Conservation (phyloP, 2,888 invertebrate species). For the Lycaena phlaeas region DNA sequence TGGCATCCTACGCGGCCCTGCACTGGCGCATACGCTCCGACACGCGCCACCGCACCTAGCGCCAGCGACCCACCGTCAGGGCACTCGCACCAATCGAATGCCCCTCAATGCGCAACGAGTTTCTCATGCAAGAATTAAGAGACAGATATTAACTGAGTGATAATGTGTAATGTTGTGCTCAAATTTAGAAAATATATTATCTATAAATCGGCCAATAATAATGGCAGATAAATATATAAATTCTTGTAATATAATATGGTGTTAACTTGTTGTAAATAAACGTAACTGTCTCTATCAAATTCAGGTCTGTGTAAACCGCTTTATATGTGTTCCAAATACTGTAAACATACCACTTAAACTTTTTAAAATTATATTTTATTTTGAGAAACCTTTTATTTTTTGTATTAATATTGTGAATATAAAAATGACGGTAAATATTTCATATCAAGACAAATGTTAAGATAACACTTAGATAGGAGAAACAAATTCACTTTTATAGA, state of each 20-base stretch:
- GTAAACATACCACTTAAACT: not conserved
- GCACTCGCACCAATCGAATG: not conserved
- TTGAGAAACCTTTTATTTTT: not conserved
- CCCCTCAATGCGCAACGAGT: not conserved
- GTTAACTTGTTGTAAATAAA: too few species aligned
- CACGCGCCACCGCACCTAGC: slow-evolving; percentile 49
- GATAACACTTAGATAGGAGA: slow-evolving; percentile 3
- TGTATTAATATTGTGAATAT: slow-evolving; percentile 5
- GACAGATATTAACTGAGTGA: not conserved
- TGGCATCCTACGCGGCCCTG: slow-evolving; percentile 46
- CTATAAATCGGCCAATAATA: too few species aligned
- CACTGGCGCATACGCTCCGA: slow-evolving; percentile 35
- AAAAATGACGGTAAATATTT: not conserved
- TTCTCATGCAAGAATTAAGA: slow-evolving; percentile 1
- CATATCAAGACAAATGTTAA: not conserved
- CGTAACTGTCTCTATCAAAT: too few species aligned
- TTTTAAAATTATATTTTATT: not conserved
- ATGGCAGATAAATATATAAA: too few species aligned
- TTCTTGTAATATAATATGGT: too few species aligned
- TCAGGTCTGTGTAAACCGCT: too few species aligned
- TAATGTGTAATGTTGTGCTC: not conserved
- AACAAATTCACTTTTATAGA: too few species aligned
- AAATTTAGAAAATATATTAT: not conserved
- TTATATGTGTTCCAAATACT: not conserved
- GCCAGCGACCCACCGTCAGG: slow-evolving; percentile 22